Conservation (phyloP, 1,140 invertebrate species). For the Zaprionus capensis region DNA sequence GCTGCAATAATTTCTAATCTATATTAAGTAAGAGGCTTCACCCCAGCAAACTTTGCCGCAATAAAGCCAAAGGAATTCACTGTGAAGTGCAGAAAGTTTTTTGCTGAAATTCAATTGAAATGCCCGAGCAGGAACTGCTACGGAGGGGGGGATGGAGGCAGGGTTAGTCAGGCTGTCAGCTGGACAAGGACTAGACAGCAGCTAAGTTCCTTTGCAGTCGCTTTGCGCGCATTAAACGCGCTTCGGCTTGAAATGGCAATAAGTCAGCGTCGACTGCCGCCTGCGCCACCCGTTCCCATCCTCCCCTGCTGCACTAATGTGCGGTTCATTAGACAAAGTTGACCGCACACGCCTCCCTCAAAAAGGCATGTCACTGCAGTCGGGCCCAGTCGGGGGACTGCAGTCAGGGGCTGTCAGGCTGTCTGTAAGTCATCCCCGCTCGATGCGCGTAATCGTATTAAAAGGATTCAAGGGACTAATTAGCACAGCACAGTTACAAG, state of each 20-base stretch:
- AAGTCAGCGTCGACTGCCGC: constrained; percentile 58
- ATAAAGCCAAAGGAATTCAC: constrained; percentile 40
- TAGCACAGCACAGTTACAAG: constrained; percentile 60
- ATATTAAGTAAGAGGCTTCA: constrained; percentile 58
- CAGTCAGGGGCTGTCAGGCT: neutral
- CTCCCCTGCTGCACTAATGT: constrained; percentile 56
- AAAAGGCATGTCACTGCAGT: neutral
- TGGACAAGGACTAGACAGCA: neutral
- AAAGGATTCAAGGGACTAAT: constrained; percentile 80
- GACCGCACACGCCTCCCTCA: constrained; percentile 45
- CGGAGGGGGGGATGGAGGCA: neutral
- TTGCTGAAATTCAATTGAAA: constrained; percentile 71
- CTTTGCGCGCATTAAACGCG: constrained; percentile 62
- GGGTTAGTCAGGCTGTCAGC: neutral
- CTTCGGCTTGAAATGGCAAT: constrained; percentile 61
- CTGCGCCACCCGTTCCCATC: neutral
- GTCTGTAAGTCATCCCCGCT: constrained; percentile 28
- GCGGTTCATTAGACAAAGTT: constrained; percentile 76
- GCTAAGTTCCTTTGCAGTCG: constrained; percentile 25
- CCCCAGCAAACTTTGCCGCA: constrained; percentile 50
- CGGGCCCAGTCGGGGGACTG: neutral
- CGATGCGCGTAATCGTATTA: constrained; percentile 70
- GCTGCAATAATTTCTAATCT: constrained; percentile 82
- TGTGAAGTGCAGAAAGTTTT: constrained; percentile 41
- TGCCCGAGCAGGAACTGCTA: constrained; percentile 12